Evolutionary conservation across 2,888 invertebrate species (phyloP), one percentile per base, ranked within the genome.

Genomic region (Leptinotarsa juncta): DNA sequence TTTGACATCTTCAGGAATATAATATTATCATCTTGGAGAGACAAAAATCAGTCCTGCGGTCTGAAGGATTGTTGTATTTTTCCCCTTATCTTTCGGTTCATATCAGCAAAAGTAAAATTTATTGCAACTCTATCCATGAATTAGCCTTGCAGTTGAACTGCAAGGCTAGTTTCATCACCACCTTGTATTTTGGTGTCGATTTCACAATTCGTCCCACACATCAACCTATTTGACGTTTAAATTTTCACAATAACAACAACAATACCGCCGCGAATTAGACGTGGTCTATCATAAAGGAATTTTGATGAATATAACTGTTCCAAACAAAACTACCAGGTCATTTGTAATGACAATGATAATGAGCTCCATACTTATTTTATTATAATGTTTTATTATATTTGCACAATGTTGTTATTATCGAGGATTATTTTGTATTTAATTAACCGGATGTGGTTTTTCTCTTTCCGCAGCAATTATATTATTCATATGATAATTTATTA

Each of bases 361-460:
- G 74, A 77, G 77, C 74, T 76, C 69, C 65, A 76, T 76, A 73
- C 75, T 71, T 71, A 75, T 75, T 77, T 72, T 77, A 71, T 73
- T 79, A 75, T 72, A 77, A 75, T 76, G 77, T 77, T 79, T 75
- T 77, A 77, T 77, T 78, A 77, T 78, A 78, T 79, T 77, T 76
- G 77, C 73, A 74, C 76, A 77, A 72, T 77, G 76, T 70, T 78
- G 76, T 78, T 74, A 75, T 80, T 80, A 78, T 77, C 77, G 73
- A 65, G 72, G 70, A 77, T 77, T 76, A 78, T 76, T 78, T 75
- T 77, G 72, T 75, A 78, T 20, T 78, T 80, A 79, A 79, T 79
- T 78, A 79, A 76, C 77, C 81, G 81, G 81, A 81, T 81, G 81
- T 78, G 78, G 81, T 79, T 79, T 79, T 81, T 79, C 80, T 78